A percentile compares a stretch with the other conserved stretches of the same genome.
phyloP scores from a whole-genome alignment of 2,888 invertebrate species.

The Sarcophaga variegata region DNA sequence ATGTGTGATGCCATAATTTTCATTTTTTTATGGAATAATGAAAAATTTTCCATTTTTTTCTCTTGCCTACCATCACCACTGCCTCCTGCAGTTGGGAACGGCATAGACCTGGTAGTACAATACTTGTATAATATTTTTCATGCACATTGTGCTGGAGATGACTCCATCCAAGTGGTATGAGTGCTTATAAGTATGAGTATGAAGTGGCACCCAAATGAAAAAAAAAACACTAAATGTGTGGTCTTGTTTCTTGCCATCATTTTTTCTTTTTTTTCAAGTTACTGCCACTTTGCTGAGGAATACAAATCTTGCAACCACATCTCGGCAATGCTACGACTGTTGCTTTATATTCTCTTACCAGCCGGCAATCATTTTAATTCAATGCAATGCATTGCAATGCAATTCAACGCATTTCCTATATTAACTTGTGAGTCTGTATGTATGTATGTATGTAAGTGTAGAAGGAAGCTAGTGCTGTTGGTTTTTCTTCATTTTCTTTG shows the following conservation, averaged over 20 bases:
- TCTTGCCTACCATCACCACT: neutral
- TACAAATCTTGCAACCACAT: constrained; percentile 22
- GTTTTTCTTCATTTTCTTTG: no score
- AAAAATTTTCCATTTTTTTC: constrained; percentile 3
- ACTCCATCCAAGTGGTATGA: neutral
- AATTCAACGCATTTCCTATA: neutral
- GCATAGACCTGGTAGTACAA: no score
- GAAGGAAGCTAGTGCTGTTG: neutral
- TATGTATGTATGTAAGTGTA: neutral
- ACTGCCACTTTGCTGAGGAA: constrained; percentile 34
- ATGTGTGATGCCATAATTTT: constrained; percentile 25
- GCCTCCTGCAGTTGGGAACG: no score
- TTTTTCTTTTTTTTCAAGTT: constrained; percentile 23
- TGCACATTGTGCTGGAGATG: neutral
- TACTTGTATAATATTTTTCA: neutral
- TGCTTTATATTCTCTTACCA: neutral
- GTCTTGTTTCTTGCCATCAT: neutral
- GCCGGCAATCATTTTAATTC: constrained; percentile 33
- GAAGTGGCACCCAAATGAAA: neutral
- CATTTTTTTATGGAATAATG: constrained; percentile 10
- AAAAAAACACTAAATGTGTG: neutral
- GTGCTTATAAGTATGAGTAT: neutral
- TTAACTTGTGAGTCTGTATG: neutral
- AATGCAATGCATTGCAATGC: constrained; percentile 18
- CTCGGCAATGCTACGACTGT: constrained; percentile 8